Evolutionary conservation across 2,113 vertebrate genomes (phyloP).

Genomic region (Lophura nycthemera): DNA sequence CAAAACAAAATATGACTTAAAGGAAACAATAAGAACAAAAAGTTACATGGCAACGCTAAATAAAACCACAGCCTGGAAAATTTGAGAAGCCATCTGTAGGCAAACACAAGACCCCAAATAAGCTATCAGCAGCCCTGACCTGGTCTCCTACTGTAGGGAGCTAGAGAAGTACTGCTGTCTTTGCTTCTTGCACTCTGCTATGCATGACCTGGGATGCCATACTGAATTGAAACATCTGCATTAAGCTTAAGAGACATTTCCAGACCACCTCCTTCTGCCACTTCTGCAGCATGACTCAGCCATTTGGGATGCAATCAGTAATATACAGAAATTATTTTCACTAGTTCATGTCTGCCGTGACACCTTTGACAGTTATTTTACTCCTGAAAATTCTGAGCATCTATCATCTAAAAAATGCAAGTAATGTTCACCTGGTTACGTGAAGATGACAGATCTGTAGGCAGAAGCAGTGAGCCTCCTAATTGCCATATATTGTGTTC

Average conservation of each 20-base stretch:
- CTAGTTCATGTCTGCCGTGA: rapidly evolving
- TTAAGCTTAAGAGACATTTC: neutral
- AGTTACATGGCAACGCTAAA: neutral
- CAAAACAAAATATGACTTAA: neutral
- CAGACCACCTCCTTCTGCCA: neutral
- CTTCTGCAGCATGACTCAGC: neutral
- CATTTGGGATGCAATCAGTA: neutral
- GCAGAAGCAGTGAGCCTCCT: neutral
- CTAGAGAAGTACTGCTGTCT: neutral
- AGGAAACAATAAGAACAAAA: neutral
- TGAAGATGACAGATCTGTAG: neutral
- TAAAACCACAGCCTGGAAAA: neutral
- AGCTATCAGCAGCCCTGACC: neutral
- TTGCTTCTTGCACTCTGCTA: neutral
- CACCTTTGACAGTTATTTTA: neutral
- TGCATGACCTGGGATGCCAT: neutral
- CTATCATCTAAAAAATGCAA: neutral
- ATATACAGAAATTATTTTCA: neutral
- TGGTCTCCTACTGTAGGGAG: neutral
- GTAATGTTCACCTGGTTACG: neutral
- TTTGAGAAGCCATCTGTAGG: rapidly evolving
- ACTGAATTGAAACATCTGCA: neutral
- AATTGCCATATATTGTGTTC: neutral
- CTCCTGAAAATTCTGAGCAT: neutral
- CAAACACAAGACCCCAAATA: neutral